Base-by-base conservation (phyloP, 2,797 vertebrate genomes). In the Acanthurus leucopareius region DNA sequence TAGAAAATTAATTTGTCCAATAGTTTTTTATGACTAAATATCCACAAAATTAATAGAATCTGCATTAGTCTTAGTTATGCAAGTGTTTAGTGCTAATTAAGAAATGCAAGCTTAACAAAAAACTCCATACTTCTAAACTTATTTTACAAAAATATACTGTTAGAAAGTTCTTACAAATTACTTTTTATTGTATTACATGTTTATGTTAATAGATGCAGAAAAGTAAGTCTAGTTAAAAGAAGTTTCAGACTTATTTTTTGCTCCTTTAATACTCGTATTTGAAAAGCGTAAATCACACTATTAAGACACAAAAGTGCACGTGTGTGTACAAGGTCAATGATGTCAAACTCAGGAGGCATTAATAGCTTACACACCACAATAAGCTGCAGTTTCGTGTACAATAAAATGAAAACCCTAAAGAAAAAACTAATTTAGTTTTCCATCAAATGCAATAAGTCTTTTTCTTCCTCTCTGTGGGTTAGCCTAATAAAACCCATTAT, bases 401-500 rank as follows among this genome's bases (percentile, higher is more conserved):
- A 35, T 35, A 35, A 35, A 35, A 35, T 35, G 6, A 44, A 44
- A 44, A 44, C 42, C 10, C 32, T 35, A 35, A 7, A 35, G 32
- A 35, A 35, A 32, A 35, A 35, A 35, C 32, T 6, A 66, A 22
- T 6, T 60, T 66, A 74, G 48, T 65, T 44, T 7, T 72, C 79
- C 70, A 68, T 86, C 42, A 61, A 22, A 72, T 15, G 16, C 52
- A 53, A 17, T 38, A 44, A 66, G 60, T 58, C 66, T 61, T 70
- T 32, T 25, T 73, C 60, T 60, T 54, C 58, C 65, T 79, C 59
- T 78, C 75, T 52, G 58, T 28, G 80, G 84, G 42, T 75, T 42
- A 10, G 19, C 61, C 74, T 71, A 63, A 61, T 71, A 73, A 79
- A 70, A 38, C 73, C 51, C 32, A 52, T 73, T 70, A 77, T 87